phyloP scores from a whole-genome alignment of 2,113 vertebrate genomes.

The Gymnocephalus cernua region DNA sequence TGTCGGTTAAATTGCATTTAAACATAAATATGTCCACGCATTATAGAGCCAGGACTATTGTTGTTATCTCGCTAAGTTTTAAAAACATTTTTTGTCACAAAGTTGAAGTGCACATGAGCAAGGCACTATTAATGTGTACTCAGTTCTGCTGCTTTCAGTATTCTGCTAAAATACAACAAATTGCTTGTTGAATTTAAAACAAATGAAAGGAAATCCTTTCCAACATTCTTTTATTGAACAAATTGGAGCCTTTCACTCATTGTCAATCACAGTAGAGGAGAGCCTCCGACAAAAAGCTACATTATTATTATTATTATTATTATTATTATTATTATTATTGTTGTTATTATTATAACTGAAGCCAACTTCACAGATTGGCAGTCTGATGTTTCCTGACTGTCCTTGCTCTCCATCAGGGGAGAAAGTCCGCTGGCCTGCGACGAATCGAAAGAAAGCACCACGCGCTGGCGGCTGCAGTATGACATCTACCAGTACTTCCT shows the following conservation, averaged over 20 bases:
- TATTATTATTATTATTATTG: no score
- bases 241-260: no score
- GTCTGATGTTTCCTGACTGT: background rate
- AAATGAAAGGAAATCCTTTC: no score
- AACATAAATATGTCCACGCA: background rate
- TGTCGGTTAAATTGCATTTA: background rate
- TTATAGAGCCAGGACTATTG: background rate
- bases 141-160: no score
- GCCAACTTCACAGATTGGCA: background rate
- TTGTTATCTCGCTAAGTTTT: no score
- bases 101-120: no score
- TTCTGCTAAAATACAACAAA: no score
- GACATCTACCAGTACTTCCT: slow-evolving; percentile 95
- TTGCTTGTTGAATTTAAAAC: no score
- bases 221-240: no score
- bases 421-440: slow-evolving; percentile 83
- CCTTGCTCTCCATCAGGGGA: slow-evolving; percentile 78
- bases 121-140: no score
- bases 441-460: slow-evolving; percentile 49
- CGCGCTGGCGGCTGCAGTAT: slow-evolving; percentile 89
- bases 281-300: no score
- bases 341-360: background rate
- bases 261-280: background rate
- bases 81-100: no score
- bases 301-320: background rate